Conservation (phyloP, 2,888 invertebrate species). For the Adela reaumurella region DNA sequence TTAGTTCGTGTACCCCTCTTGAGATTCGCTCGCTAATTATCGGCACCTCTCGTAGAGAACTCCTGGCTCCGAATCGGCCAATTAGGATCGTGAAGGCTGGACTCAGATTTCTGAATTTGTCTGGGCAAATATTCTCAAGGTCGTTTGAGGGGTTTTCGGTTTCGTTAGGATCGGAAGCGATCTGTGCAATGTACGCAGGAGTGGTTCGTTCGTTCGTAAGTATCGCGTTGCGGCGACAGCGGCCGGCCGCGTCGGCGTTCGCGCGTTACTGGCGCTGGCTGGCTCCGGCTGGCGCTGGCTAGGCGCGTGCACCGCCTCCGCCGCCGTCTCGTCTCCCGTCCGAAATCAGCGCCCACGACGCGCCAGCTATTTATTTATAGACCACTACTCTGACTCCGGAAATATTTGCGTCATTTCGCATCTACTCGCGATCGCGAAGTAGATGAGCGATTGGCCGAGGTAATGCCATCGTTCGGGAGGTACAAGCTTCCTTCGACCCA, state of each 20-base stretch:
- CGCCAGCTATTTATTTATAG: constrained; percentile 52
- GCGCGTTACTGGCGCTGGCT: constrained; percentile 41
- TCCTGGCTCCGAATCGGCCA: constrained; percentile 8
- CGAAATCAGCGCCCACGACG: constrained; percentile 52
- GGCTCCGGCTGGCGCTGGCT: neutral
- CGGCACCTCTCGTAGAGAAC: too few relatives aligned
- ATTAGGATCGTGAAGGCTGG: too few relatives aligned
- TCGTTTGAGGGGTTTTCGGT: neutral
- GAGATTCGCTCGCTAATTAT: neutral
- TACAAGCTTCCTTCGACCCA: too few relatives aligned
- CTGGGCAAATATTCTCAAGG: too few relatives aligned
- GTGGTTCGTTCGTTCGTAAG: constrained; percentile 57
- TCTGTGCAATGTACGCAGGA: constrained; percentile 31
- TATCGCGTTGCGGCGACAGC: constrained; percentile 47
- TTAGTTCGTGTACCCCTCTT: neutral
- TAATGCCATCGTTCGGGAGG: too few relatives aligned
- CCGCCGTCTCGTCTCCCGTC: constrained; percentile 30
- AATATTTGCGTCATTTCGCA: constrained; percentile 57
- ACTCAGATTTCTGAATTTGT: too few relatives aligned
- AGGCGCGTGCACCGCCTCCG: constrained; percentile 13
- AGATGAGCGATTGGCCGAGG: constrained; percentile 22
- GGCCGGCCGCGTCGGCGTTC: constrained; percentile 52
- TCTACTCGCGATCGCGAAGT: constrained; percentile 30
- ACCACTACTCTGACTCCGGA: constrained; percentile 55
- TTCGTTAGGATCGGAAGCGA: neutral